Evolutionary conservation across 2,888 invertebrate species (phyloP).

Genomic region (Imbricaverruca yamaguchii): DNA sequence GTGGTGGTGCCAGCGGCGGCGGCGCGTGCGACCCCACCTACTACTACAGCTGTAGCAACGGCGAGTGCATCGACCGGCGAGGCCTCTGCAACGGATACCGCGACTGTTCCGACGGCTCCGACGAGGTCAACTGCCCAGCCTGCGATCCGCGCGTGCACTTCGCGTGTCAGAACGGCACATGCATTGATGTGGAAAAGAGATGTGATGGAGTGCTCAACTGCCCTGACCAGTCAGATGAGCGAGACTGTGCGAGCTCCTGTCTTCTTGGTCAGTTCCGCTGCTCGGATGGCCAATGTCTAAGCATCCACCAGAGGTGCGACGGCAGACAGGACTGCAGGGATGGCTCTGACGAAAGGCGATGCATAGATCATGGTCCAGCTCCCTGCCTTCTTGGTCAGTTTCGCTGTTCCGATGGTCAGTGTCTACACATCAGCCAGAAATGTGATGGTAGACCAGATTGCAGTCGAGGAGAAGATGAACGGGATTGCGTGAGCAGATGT

Average conservation of each 20-base stretch:
- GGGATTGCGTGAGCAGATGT: not conserved
- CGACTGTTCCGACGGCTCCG: conserved; percentile 4
- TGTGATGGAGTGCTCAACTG: not conserved
- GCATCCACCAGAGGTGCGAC: not conserved
- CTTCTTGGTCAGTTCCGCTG: conserved; percentile 2
- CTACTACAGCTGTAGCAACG: conserved; percentile 9
- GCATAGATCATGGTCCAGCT: not conserved
- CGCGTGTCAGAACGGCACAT: not conserved
- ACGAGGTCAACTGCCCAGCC: conserved; percentile 11
- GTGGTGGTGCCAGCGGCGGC: not conserved
- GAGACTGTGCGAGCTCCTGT: not conserved
- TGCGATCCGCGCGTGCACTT: conserved; percentile 7
- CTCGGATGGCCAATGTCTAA: not conserved
- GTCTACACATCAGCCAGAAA: not conserved
- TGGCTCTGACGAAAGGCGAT: not conserved
- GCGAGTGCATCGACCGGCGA: not conserved
- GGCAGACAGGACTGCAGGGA: not conserved
- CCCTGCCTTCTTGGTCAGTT: not conserved
- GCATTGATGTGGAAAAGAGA: not conserved
- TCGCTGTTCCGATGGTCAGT: not conserved
- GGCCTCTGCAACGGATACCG: conserved; percentile 18
- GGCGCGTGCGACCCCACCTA: not conserved
- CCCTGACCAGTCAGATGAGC: not conserved
- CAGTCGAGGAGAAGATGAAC: not conserved
- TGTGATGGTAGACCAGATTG: not conserved